phyloP scores from a whole-genome alignment of 2,888 invertebrate genomes.

The Octodonta nipae region DNA sequence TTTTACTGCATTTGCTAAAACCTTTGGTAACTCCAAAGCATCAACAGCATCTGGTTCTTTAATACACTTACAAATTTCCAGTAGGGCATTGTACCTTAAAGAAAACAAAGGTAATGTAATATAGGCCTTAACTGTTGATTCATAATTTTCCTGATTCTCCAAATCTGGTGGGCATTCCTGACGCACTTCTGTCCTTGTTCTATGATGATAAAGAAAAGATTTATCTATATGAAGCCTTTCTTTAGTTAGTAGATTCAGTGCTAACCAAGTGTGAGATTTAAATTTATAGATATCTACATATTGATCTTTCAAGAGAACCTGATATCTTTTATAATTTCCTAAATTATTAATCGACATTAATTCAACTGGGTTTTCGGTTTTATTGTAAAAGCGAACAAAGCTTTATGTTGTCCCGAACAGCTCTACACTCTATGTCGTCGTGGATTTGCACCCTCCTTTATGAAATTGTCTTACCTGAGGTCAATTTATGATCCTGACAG shows the following conservation, averaged over 20 bases:
- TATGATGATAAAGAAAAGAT: constrained; percentile 35
- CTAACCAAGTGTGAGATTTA: constrained; percentile 75
- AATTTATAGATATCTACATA: constrained; percentile 59
- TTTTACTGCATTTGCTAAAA: no score
- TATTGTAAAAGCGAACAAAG: constrained; percentile 50
- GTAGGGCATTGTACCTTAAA: constrained; percentile 37
- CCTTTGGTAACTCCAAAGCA: no score
- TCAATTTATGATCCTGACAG: no score
- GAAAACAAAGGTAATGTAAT: constrained; percentile 42
- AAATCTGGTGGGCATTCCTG: constrained; percentile 14
- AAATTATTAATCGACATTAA: constrained; percentile 67
- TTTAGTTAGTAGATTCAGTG: constrained; percentile 53
- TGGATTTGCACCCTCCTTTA: no score
- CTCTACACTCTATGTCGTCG: no score
- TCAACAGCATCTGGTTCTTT: no score
- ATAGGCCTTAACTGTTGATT: constrained; percentile 34
- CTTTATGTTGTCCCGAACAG: constrained; percentile 28
- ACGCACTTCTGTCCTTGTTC: constrained; percentile 25
- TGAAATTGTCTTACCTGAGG: no score
- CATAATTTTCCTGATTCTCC: constrained; percentile 15
- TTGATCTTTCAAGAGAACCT: constrained; percentile 40
- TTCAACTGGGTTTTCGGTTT: constrained; percentile 40
- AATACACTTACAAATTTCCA: constrained; percentile 38
- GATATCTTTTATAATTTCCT: constrained; percentile 49
- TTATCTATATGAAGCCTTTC: constrained; percentile 51